These are phyloP conservation scores for Percopsis omiscomaycus DNA, from an alignment of 2,797 vertebrate species.

Conservation along the genomic window DNA sequence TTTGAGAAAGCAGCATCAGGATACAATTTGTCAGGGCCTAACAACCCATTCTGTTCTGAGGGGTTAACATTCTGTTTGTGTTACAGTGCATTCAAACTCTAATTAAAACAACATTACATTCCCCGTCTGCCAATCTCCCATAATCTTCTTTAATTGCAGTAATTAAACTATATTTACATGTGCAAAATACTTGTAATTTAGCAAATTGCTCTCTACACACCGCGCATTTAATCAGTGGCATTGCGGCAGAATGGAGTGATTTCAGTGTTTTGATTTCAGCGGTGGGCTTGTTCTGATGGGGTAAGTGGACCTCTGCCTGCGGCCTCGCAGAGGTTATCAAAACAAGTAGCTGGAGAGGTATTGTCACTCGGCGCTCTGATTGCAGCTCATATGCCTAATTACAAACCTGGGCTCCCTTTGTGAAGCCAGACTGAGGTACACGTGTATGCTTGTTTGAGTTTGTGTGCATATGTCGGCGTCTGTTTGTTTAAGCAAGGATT, in stretches of 20 bases:
- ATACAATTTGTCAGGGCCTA: constrained; percentile 85
- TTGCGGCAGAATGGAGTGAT: constrained; percentile 95
- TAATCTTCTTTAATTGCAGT: constrained; percentile 99
- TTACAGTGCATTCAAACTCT: constrained; percentile 99
- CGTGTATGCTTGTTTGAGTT: constrained; percentile 32
- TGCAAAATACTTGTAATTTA: constrained; percentile 99
- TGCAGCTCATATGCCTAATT: constrained; percentile 92
- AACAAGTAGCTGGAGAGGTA: constrained; percentile 86
- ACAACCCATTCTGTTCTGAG: constrained; percentile 91
- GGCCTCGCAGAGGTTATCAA: constrained; percentile 92
- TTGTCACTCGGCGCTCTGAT: constrained; percentile 89
- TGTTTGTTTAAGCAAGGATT: constrained; percentile 11
- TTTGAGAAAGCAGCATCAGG: constrained; percentile 75
- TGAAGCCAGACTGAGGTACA: constrained; percentile 71
- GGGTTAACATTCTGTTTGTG: constrained; percentile 99
- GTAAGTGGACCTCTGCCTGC: constrained; percentile 97
- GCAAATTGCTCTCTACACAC: constrained; percentile 99
- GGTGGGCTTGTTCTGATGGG: constrained; percentile 91
- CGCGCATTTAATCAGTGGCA: constrained; percentile 98
- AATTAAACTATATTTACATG: constrained; percentile 99
- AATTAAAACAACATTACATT: constrained; percentile 99
- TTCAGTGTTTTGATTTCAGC: constrained; percentile 96
- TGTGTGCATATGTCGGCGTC: neutral
- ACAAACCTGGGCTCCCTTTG: constrained; percentile 77
- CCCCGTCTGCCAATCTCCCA: constrained; percentile 99